Base-by-base conservation (phyloP, 2,797 vertebrate species). In the Crocidura indochinensis region DNA sequence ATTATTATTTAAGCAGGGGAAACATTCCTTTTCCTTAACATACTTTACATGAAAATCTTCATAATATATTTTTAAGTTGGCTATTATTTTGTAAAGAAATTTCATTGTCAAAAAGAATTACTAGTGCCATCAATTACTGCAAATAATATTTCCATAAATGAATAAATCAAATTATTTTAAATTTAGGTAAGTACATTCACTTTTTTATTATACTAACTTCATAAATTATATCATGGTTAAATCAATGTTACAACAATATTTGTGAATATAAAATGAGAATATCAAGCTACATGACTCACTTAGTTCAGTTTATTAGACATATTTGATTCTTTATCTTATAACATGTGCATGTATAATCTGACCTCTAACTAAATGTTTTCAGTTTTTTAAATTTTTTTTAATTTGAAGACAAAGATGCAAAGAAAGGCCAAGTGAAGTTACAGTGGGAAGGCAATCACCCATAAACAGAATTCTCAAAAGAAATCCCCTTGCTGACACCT, bases 121-220 rank as follows among this genome's bases (percentile, higher is more conserved):
- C 14, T 67, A 9, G 19, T 68, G 3, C 44, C 17, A 49, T n/a
- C 81, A 14, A 74, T 26, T 1, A 86, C 67, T 75, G 22, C 38
- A 62, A 68, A 67, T n/a, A 79, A 82, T 1, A n/a, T 14, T 24
- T 60, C 19, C 53, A 5, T 74, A 92, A 82, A 94, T 95, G 82
- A 87, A 27, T 69, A 84, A 47, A 2, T 44, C 67, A 84, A 72
- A n/a, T 31, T 60, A 4, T 64, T 62, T 19, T 68, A 4, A 3
- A 1, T 9, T 85, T 73, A 72, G 85, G 85, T 94, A 47, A 88
- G 86, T 82, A 53, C 10, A 78, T 47, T 87, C 24, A 44, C 49
- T 27, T 46, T 46, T 20, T 84, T 73, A 83, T 4, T 65, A 78
- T 38, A 51, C 76, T 73, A 22, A 2, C 1, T 53, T 86, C 62